A percentile compares a stretch with the other conserved stretches of the same genome.
These are phyloP conservation scores for Callyntrura sp. DNA, from an alignment of 2,888 invertebrate species.

Conservation along the genomic window DNA sequence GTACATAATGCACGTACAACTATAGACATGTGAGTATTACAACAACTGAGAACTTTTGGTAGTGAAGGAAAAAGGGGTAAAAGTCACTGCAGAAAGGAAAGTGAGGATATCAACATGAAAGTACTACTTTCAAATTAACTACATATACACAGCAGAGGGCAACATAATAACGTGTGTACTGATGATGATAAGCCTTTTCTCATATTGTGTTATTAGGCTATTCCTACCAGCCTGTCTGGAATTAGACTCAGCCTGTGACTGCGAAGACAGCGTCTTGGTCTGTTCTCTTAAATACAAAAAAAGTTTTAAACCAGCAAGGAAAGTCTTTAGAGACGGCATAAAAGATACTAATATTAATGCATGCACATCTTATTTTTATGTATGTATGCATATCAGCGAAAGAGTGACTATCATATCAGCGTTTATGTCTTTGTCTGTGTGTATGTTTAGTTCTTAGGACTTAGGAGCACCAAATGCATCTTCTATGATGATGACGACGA, in stretches of 20 bases:
- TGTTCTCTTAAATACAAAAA: conserved; percentile 56
- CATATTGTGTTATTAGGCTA: conserved; percentile 17
- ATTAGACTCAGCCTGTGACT: conserved; percentile 61
- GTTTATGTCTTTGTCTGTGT: conserved; percentile 46
- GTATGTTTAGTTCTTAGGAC: not conserved
- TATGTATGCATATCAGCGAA: conserved; percentile 37
- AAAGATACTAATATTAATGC: conserved; percentile 31
- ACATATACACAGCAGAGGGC: conserved; percentile 4
- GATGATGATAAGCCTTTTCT: not conserved
- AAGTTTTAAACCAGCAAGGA: conserved; percentile 53
- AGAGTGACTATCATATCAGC: conserved; percentile 48
- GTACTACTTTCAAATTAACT: conserved; percentile 32
- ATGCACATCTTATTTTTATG: conserved; percentile 47
- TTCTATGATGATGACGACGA: conserved; percentile 43
- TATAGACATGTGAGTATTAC: not conserved
- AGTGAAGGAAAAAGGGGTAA: conserved; percentile 26
- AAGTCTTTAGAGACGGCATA: conserved; percentile 48
- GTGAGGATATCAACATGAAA: conserved; percentile 41
- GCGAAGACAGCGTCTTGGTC: conserved; percentile 33
- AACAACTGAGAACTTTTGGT: not conserved
- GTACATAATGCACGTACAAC: not conserved
- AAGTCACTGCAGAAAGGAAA: conserved; percentile 50
- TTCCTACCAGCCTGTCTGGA: conserved; percentile 63
- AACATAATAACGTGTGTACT: not conserved
- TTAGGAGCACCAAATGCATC: conserved; percentile 57